These are phyloP conservation scores for Botrylloides violaceus DNA, from an alignment of 23 tunicate species.

Conservation along the genomic window DNA sequence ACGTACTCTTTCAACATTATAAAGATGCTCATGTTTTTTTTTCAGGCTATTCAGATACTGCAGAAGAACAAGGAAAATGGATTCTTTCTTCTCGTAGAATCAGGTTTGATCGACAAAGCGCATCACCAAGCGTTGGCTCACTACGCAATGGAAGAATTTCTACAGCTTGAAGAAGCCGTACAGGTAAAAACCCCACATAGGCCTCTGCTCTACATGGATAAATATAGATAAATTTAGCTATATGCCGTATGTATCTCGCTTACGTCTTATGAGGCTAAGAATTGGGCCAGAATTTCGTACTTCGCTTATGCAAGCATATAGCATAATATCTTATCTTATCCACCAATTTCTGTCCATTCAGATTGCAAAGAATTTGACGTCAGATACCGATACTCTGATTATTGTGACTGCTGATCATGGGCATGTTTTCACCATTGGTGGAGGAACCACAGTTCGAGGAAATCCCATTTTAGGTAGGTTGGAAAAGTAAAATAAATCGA, in stretches of 20 bases:
- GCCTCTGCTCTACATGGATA: too few relatives aligned
- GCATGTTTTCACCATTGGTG: constrained; percentile 62
- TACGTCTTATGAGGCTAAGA: too few relatives aligned
- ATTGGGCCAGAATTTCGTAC: too few relatives aligned
- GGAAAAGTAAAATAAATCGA: background rate
- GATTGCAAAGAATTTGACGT: constrained; percentile 28
- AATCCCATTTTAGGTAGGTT: constrained; percentile 43
- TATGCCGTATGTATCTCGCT: too few relatives aligned
- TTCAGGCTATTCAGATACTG: constrained; percentile 61
- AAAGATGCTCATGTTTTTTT: too few relatives aligned
- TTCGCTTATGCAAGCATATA: too few relatives aligned
- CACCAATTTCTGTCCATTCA: constrained; percentile 1
- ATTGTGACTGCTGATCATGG: constrained; percentile 77
- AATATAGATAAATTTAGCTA: too few relatives aligned
- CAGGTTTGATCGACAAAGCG: constrained; percentile 62
- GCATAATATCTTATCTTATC: too few relatives aligned
- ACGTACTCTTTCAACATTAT: too few relatives aligned
- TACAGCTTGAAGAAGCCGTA: constrained; percentile 42
- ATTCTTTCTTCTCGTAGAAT: constrained; percentile 65
- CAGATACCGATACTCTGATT: constrained; percentile 49
- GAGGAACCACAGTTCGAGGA: constrained; percentile 33
- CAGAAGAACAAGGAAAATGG: constrained; percentile 41
- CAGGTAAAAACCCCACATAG: too few relatives aligned
- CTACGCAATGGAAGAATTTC: constrained; percentile 53
- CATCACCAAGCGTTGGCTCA: constrained; percentile 51